Evolutionary conservation across 2,113 vertebrate genomes (phyloP).

Genomic region (Seriola rivoliana): DNA sequence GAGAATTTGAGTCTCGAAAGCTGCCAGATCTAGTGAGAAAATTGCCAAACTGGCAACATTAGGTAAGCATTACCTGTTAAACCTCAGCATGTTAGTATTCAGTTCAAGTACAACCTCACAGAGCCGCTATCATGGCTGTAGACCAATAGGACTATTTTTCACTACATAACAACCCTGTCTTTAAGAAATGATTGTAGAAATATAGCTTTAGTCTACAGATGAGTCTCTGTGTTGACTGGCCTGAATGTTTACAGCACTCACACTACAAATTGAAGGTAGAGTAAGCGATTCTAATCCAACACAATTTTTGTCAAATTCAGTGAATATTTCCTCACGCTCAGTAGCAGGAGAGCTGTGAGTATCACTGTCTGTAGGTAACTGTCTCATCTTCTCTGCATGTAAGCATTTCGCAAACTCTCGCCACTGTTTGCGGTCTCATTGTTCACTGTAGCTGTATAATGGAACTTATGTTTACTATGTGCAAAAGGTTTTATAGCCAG

Average conservation of each 20-base stretch:
- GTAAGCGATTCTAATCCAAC: too few species aligned
- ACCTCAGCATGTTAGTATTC: background rate
- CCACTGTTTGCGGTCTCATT: too few species aligned
- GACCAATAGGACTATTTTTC: background rate
- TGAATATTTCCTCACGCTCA: too few species aligned
- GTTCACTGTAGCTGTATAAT: too few species aligned
- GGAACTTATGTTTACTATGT: too few species aligned
- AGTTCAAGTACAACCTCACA: background rate
- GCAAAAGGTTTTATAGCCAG: too few species aligned
- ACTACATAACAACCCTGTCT: background rate
- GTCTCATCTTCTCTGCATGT: too few species aligned
- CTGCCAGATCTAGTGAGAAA: background rate
- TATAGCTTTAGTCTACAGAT: background rate
- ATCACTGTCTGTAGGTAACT: too few species aligned
- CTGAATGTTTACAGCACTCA: conserved; percentile 9
- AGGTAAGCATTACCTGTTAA: background rate
- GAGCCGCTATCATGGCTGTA: background rate
- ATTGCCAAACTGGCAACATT: too few species aligned
- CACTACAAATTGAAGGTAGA: background rate
- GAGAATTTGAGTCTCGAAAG: background rate
- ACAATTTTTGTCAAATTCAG: too few species aligned
- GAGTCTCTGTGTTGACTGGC: conserved; percentile 2
- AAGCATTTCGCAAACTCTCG: too few species aligned
- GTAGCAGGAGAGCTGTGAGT: too few species aligned
- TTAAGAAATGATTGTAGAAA: background rate